Conservation (phyloP, 2,888 invertebrate genomes). For the Thecophora atra region DNA sequence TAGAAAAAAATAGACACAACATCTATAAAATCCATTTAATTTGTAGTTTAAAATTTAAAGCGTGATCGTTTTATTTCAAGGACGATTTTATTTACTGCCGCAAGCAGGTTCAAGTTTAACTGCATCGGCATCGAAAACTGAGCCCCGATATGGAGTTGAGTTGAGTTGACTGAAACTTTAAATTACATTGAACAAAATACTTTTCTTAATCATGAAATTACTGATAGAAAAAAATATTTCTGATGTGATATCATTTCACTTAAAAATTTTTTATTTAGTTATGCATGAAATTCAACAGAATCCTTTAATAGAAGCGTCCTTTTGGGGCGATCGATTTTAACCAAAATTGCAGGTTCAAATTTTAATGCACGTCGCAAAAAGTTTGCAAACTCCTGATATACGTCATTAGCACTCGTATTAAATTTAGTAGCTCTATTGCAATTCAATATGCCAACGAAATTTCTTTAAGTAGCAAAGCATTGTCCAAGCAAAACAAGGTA, state of each 20-base stretch:
- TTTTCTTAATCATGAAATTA: no score
- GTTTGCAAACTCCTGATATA: conserved; percentile 15
- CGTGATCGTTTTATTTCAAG: neutral
- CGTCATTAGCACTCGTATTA: conserved; percentile 18
- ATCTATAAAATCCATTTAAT: neutral
- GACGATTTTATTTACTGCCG: conserved; percentile 50
- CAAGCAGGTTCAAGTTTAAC: conserved; percentile 57
- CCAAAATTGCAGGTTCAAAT: neutral
- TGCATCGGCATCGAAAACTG: neutral
- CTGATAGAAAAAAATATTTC: no score
- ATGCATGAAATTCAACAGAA: no score
- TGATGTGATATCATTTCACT: no score
- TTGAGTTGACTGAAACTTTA: no score
- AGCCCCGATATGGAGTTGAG: no score
- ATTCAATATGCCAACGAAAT: conserved; percentile 27
- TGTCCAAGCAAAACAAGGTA: conserved; percentile 29
- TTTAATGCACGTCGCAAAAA: neutral
- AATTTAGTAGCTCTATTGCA: conserved; percentile 25
- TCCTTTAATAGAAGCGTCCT: no score
- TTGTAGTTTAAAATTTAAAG: neutral
- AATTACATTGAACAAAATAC: neutral
- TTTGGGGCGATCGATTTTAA: neutral
- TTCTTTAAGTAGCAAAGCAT: conserved; percentile 7
- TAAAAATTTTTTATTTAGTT: no score
- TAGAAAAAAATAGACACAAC: conserved; percentile 4